These are phyloP conservation scores for Drosophila algonquin DNA, from an alignment of 2,888 invertebrate species.

Conservation along the genomic window DNA sequence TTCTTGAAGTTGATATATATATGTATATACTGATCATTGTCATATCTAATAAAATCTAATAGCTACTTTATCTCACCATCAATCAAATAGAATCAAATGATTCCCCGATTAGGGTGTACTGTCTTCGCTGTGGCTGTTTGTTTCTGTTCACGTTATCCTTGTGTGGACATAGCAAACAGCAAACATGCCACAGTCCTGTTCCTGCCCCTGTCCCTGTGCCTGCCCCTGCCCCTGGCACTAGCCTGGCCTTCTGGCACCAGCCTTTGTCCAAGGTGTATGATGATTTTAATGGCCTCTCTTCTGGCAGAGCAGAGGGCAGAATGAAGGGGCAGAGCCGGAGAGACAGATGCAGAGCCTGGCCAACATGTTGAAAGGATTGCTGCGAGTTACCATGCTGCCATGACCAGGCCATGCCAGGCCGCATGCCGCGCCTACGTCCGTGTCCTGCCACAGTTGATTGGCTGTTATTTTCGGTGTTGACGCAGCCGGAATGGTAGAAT, in stretches of 20 bases:
- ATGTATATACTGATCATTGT: too few species aligned
- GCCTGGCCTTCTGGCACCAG: background rate
- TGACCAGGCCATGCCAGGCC: constrained; percentile 39
- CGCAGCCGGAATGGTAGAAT: constrained; percentile 53
- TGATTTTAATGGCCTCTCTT: constrained; percentile 66
- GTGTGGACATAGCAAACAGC: constrained; percentile 70
- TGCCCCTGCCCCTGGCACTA: background rate
- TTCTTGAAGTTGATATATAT: background rate
- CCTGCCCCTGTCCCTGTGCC: constrained; percentile 16
- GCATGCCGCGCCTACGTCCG: constrained; percentile 12
- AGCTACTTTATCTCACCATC: background rate
- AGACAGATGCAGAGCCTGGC: constrained; percentile 35
- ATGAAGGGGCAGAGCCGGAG: background rate
- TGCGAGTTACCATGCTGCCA: constrained; percentile 57
- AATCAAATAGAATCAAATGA: background rate
- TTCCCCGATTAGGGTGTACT: constrained; percentile 1
- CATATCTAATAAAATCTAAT: too few species aligned
- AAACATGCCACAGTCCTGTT: constrained; percentile 69
- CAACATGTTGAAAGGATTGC: constrained; percentile 78
- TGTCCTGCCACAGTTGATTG: constrained; percentile 74
- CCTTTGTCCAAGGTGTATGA: constrained; percentile 50
- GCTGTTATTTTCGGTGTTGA: constrained; percentile 76
- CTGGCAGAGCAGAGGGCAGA: constrained; percentile 16
- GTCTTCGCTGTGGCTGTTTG: constrained; percentile 14
- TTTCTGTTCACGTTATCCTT: constrained; percentile 54